phyloP scores from a whole-genome alignment of 2,113 vertebrate species.

The Brachionichthys hirsutus region DNA sequence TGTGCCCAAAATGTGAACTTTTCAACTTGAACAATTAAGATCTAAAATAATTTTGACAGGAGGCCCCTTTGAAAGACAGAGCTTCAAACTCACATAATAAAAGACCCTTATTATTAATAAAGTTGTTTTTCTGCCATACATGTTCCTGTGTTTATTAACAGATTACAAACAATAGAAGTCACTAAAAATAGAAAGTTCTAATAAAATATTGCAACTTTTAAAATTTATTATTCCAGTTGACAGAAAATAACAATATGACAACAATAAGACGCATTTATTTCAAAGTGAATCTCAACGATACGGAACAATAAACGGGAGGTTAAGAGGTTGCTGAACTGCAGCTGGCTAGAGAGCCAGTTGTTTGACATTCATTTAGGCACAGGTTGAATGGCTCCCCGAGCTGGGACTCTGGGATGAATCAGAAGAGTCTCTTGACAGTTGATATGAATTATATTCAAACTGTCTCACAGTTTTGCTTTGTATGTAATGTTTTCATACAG shows the following conservation, averaged over 20 bases:
- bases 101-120: too few species aligned
- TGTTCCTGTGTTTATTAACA: not conserved
- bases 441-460: constrained; percentile 37
- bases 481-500: not conserved
- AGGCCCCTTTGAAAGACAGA: not conserved
- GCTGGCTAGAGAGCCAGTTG: constrained; percentile 23
- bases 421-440: constrained; percentile 24
- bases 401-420: constrained; percentile 44
- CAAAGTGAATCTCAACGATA: not conserved
- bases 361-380: constrained; percentile 39
- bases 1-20: not conserved
- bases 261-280: constrained; percentile 7
- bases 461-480: constrained; percentile 10
- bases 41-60: not conserved
- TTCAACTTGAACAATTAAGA: not conserved
- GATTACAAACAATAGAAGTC: not conserved
- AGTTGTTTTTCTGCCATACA: too few species aligned
- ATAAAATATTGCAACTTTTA: not conserved
- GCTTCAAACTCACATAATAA: not conserved
- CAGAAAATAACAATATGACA: constrained; percentile 10
- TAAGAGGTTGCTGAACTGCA: constrained; percentile 45
- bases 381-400: constrained; percentile 31
- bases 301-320: constrained; percentile 25
- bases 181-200: too few species aligned
- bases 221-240: not conserved